These are phyloP conservation scores for Emydoidea blandingii DNA, from an alignment of 2,797 vertebrate species.

Conservation along the genomic window DNA sequence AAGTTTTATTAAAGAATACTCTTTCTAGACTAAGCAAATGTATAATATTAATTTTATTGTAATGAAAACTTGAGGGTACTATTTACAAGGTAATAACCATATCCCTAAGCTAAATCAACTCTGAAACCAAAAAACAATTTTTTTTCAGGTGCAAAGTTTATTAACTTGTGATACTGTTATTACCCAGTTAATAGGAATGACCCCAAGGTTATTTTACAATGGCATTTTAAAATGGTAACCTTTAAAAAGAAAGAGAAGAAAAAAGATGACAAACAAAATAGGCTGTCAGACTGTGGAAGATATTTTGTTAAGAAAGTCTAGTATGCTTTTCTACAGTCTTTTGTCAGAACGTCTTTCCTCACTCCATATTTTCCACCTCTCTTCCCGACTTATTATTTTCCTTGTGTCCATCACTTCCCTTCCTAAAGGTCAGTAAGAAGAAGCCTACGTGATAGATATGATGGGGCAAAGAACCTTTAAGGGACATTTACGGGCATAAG, in stretches of 20 bases:
- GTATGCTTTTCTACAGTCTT: background rate
- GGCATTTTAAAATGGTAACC: background rate
- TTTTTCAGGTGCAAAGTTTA: background rate
- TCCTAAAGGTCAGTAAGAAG: background rate
- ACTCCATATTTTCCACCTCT: background rate
- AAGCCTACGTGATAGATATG: background rate
- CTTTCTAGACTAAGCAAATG: background rate
- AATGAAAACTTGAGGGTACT: background rate
- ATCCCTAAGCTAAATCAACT: background rate
- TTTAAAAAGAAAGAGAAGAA: background rate
- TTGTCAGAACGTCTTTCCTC: background rate
- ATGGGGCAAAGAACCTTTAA: background rate
- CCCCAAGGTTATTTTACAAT: background rate
- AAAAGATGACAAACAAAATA: background rate
- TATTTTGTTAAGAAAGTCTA: background rate
- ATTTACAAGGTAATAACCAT: background rate
- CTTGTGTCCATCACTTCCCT: background rate
- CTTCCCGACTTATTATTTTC: background rate
- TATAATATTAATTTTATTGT: background rate
- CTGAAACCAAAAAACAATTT: background rate
- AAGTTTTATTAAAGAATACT: background rate
- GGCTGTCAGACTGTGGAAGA: background rate
- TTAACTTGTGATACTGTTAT: background rate
- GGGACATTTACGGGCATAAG: background rate
- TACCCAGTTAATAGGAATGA: background rate